These are phyloP conservation scores for Cephalophus harveyi DNA, from an alignment of 2,113 vertebrate species.

Conservation along the genomic window DNA sequence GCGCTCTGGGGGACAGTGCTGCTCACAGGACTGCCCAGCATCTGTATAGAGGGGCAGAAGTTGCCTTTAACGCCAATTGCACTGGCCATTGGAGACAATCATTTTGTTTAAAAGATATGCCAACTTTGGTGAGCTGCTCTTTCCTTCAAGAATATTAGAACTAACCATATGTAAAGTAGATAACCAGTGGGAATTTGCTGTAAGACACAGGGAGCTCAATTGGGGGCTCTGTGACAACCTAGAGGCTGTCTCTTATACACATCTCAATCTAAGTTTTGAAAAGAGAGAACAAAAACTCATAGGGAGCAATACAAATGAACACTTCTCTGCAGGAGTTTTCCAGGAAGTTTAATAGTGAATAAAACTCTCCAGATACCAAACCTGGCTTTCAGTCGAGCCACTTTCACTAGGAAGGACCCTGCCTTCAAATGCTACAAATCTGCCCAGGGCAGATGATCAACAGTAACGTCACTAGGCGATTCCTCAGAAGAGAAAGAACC, in stretches of 20 bases:
- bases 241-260: too few species aligned
- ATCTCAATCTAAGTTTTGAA: slow-evolving; percentile 1
- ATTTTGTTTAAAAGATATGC: slow-evolving; percentile 5
- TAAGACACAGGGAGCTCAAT: not conserved
- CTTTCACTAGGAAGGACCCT: not conserved
- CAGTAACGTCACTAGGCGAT: not conserved
- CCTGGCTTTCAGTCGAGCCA: not conserved
- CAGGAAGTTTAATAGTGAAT: not conserved
- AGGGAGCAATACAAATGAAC: not conserved
- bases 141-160: slow-evolving; percentile 63
- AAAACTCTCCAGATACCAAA: not conserved
- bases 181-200: not conserved
- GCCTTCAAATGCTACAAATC: not conserved
- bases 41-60: slow-evolving; percentile 17
- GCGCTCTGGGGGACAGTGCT: slow-evolving; percentile 47
- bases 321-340: not conserved
- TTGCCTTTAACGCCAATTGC: not conserved
- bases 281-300: not conserved
- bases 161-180: not conserved
- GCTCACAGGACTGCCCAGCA: slow-evolving; percentile 48
- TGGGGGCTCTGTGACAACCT: not conserved
- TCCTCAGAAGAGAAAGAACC: not conserved
- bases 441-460: not conserved
- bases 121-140: slow-evolving; percentile 38
- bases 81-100: not conserved